Evolutionary conservation across 2,113 vertebrate genomes (phyloP), one percentile per base, ranked within the genome.

Genomic region (Vombatus ursinus): DNA sequence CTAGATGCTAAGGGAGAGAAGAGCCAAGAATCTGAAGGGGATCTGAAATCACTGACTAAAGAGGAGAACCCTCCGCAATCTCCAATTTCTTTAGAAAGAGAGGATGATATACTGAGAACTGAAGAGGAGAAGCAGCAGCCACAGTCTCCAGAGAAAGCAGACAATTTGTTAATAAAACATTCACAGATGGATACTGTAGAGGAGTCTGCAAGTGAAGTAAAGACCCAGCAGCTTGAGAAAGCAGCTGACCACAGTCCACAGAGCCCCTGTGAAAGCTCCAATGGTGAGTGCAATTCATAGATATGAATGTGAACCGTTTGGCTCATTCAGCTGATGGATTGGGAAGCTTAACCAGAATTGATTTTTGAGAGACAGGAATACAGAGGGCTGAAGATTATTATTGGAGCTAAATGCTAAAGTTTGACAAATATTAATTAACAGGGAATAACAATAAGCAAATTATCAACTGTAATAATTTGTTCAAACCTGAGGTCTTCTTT

Each of bases 261-360:
- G 96, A 99, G 98, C 97, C 99, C 99, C 95, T 99, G 98, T 54
- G 99, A 99, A 94, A 99, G 99, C 97, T 99, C 99, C 5, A 99
- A 98, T 98, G 99, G 99, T 99, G 95, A 99, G 99, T 98, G 51
- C 94, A 23, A 84, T 23, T 84, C 9, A 44, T 44, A 44, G n/a
- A 84, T 84, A 84, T 44, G 92, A 52, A 48, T 89, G 6, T 93
- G 11, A 51, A 93, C 94, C 52, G 44, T 95, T 93, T 54, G 61
- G 25, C 93, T 90, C 90, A 26, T 95, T 89, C 47, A 91, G 19
- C 19, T 84, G 68, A 84, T 44, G 5, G 68, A 44, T 84, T 44
- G 68, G 16, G 68, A 84, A 44, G 37, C n/a, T 77, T 84, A 84
- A 1, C 68, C 50, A 94, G 23, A 91, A 61, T 57, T 54, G 25